Conservation (phyloP, 2,113 vertebrate species). For the Sciurus niger region DNA sequence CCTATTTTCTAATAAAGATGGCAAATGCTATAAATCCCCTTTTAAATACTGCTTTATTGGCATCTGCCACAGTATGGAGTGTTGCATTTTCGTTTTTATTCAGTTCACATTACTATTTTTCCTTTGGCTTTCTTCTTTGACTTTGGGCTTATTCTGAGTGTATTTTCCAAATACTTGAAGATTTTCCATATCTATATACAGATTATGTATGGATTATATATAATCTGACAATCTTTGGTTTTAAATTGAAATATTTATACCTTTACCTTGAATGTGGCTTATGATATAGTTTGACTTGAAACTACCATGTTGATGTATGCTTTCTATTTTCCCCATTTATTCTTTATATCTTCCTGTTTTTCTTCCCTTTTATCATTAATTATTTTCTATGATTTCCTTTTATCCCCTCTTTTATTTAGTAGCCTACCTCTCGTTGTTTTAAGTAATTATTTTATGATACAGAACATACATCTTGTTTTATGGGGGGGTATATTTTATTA, state of each 20-base stretch:
- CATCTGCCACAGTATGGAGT: neutral
- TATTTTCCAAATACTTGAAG: slow-evolving; percentile 46
- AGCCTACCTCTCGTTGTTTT: neutral
- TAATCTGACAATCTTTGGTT: neutral
- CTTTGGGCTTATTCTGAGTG: neutral
- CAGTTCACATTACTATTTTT: neutral
- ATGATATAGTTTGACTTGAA: neutral
- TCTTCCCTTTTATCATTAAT: neutral
- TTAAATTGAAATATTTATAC: slow-evolving; percentile 34
- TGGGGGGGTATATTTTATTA: neutral
- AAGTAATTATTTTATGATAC: neutral
- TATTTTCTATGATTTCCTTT: neutral
- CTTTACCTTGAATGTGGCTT: neutral
- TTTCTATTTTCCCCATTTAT: neutral
- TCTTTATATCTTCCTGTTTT: neutral
- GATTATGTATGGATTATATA: neutral
- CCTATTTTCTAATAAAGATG: neutral
- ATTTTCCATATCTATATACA: neutral
- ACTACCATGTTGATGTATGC: neutral
- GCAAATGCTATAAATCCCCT: neutral
- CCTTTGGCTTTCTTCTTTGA: slow-evolving; percentile 45
- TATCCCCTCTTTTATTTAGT: neutral
- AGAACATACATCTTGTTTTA: neutral
- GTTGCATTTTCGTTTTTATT: neutral
- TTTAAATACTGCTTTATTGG: neutral